A percentile compares a stretch with the other conserved stretches of the same genome.
Evolutionary conservation across 2,888 invertebrate genomes (phyloP).

Genomic region (Neocrepidodera transversa): DNA sequence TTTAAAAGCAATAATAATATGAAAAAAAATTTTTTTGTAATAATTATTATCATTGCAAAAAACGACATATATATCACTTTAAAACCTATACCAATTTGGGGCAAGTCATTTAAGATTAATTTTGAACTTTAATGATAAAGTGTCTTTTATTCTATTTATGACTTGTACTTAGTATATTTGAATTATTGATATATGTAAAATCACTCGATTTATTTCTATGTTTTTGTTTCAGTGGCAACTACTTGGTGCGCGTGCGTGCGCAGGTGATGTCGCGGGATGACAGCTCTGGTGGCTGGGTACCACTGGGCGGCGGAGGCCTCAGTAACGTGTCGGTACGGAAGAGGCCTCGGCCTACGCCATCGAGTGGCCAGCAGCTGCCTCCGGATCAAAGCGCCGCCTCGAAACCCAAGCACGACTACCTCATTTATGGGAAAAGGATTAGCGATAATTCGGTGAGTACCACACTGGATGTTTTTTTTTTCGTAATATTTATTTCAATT

Average conservation of each 20-base stretch:
- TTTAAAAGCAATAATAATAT: too few relatives aligned
- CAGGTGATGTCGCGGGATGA: slow-evolving; percentile 99
- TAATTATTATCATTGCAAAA: too few relatives aligned
- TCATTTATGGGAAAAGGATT: slow-evolving; percentile 91
- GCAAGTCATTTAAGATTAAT: too few relatives aligned
- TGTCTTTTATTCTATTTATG: too few relatives aligned
- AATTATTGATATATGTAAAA: too few relatives aligned
- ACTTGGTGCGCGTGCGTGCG: slow-evolving; percentile 96
- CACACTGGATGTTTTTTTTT: neutral
- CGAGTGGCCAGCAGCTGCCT: slow-evolving; percentile 51
- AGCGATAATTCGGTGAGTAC: slow-evolving; percentile 88
- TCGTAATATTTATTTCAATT: too few relatives aligned
- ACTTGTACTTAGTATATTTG: too few relatives aligned
- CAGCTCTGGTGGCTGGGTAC: slow-evolving; percentile 95
- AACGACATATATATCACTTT: too few relatives aligned
- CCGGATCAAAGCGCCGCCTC: slow-evolving; percentile 53
- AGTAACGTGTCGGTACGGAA: slow-evolving; percentile 92
- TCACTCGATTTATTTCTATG: too few relatives aligned
- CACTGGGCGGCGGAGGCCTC: slow-evolving; percentile 91
- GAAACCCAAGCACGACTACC: slow-evolving; percentile 83
- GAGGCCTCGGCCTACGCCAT: slow-evolving; percentile 64
- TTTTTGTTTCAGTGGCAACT: slow-evolving; percentile 72
- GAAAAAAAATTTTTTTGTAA: too few relatives aligned
- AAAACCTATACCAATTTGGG: too few relatives aligned
- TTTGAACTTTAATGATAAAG: too few relatives aligned